Base-by-base conservation (phyloP, 2,797 vertebrate species). In the Menidia menidia region DNA sequence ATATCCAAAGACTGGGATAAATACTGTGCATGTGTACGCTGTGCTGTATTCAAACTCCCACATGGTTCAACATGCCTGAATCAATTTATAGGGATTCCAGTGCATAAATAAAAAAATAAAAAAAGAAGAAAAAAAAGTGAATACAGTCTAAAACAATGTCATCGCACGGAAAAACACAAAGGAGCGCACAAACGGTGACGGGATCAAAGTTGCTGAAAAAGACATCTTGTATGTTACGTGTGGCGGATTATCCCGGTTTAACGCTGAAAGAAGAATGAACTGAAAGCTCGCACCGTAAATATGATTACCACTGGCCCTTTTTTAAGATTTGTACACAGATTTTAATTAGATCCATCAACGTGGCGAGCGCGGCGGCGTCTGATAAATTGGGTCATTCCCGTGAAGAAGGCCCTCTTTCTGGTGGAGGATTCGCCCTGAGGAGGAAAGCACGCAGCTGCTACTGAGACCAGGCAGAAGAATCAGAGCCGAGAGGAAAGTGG, bases 361-460 rank as follows among this genome's bases (percentile, higher is more conserved):
- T 76, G 71, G 77, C 19, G 58, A 73, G 77, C 52, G 63, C 80
- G 75, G 78, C 66, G 75, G 25, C 25, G 75, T 84, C 74, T 83
- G 75, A 85, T 89, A 88, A 91, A 92, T 80, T 90, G 87, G 87
- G 93, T 92, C 92, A 85, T 88, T 88, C 86, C 87, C 73, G 79
- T 87, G 78, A 89, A 90, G 73, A 77, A 71, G 83, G 83, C 79
- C 87, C 91, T 86, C 86, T 87, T 86, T 75, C 84, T 88, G 3
- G 83, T 73, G 74, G 75, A 78, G 62, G 85, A 92, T 90, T 92
- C 86, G 87, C 83, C 89, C 89, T 15, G 80, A 90, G 90, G 89
- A 89, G 67, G 66, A 83, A 75, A 67, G 64, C n/a, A 55, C 84
- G 83, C 88, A 90, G 88, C 87, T 88, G 89, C 88, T 78, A 66